These are phyloP conservation scores for Oxytorus armatus DNA, from an alignment of 2,888 invertebrate genomes.

Conservation along the genomic window DNA sequence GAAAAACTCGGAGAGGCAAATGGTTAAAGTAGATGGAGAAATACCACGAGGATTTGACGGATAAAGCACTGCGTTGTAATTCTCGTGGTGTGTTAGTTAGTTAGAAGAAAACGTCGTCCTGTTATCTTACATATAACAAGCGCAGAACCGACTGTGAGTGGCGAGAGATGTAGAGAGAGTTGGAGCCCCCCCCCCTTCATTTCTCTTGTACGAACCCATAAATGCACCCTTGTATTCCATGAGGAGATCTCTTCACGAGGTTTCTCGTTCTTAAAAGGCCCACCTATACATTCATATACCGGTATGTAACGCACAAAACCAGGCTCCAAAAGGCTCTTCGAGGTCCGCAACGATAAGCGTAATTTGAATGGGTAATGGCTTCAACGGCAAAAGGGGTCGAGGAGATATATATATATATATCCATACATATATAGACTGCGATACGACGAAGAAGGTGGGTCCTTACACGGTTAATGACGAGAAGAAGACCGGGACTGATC, in stretches of 20 bases:
- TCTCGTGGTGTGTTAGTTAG: conserved; percentile 56
- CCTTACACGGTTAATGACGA: conserved; percentile 65
- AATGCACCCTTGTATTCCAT: conserved; percentile 72
- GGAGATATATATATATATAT: conserved; percentile 17
- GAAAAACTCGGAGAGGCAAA: conserved; percentile 52
- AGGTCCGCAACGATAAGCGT: conserved; percentile 78
- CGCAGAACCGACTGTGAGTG: conserved; percentile 28
- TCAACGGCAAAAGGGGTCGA: conserved; percentile 69
- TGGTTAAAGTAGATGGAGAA: conserved; percentile 32
- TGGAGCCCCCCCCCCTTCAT: conserved; percentile 20
- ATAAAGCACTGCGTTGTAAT: conserved; percentile 57
- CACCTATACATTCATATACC: conserved; percentile 67
- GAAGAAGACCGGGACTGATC: conserved; percentile 49
- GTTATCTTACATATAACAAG: conserved; percentile 62
- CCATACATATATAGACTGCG: background rate
- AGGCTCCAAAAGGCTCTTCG: conserved; percentile 39
- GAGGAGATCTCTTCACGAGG: conserved; percentile 61
- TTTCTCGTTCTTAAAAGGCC: conserved; percentile 74
- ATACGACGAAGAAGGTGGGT: conserved; percentile 51
- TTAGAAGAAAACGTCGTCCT: conserved; percentile 57
- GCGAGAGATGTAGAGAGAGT: conserved; percentile 24
- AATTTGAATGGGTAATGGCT: conserved; percentile 81
- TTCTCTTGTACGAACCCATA: conserved; percentile 63
- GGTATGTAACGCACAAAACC: conserved; percentile 36
- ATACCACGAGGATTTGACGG: conserved; percentile 40